Evolutionary conservation across 1,140 invertebrate species (phyloP).

Genomic region (Brachionus manjavacas): DNA sequence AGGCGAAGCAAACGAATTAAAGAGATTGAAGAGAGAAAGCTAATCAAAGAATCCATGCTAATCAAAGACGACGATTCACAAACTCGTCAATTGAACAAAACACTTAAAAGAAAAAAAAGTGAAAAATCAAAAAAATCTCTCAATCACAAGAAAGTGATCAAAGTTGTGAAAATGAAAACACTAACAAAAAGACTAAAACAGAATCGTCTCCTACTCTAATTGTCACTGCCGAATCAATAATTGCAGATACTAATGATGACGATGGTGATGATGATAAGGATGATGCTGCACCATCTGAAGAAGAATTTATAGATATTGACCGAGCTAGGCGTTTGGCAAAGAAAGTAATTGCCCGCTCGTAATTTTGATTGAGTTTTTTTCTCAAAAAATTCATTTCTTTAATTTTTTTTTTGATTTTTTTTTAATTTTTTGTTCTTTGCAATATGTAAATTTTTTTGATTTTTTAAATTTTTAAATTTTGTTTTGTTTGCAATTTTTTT

Average conservation of each 20-base stretch:
- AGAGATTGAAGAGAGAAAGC: background rate
- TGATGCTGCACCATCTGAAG: no score
- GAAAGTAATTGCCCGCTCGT: background rate
- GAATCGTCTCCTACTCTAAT: background rate
- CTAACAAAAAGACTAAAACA: background rate
- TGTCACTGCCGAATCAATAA: background rate
- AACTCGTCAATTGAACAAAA: background rate
- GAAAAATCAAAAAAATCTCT: background rate
- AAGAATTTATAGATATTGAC: background rate
- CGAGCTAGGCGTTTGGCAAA: background rate
- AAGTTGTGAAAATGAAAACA: background rate
- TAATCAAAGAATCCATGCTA: background rate
- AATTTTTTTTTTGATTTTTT: background rate
- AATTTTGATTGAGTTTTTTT: background rate
- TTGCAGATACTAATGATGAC: background rate
- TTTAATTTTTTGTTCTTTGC: background rate
- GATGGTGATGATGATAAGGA: background rate
- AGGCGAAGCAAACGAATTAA: background rate
- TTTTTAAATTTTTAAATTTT: background rate
- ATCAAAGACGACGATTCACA: background rate
- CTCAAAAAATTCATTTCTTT: no score
- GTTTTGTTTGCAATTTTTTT: no score
- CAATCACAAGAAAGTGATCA: background rate
- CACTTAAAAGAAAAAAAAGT: background rate
- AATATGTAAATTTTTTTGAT: background rate